phyloP scores from a whole-genome alignment of 2,797 vertebrate species.

The Anguilla marmorata region DNA sequence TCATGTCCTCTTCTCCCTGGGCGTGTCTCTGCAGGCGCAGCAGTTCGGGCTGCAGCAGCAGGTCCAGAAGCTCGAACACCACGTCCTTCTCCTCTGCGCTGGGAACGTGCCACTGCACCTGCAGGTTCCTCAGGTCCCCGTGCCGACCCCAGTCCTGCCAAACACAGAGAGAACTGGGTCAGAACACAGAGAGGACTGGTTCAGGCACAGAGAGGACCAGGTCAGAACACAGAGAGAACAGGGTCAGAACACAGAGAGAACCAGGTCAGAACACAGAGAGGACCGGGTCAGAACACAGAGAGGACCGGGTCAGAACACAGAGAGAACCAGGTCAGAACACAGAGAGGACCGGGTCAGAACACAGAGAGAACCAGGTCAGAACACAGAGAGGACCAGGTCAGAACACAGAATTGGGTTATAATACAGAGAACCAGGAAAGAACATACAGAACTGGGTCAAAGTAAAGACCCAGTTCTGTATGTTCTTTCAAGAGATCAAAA shows the following conservation, averaged over 20 bases:
- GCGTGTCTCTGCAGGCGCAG: constrained; percentile 79
- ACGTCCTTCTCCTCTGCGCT: constrained; percentile 83
- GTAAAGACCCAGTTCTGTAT: too few species aligned
- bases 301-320: background rate
- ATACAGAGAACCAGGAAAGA: too few species aligned
- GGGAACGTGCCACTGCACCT: constrained; percentile 93
- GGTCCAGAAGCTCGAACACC: constrained; percentile 85
- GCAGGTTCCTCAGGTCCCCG: constrained; percentile 88
- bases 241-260: background rate
- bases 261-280: background rate
- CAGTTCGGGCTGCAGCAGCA: constrained; percentile 93
- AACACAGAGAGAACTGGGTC: background rate
- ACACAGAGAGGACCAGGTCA: too few species aligned
- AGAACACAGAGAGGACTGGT: background rate
- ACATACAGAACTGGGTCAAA: too few species aligned
- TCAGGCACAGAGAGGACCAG: background rate
- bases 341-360: too few species aligned
- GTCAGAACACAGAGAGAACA: background rate
- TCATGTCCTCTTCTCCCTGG: constrained; percentile 85
- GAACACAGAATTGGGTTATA: too few species aligned
- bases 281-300: background rate
- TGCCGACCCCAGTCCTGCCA: constrained; percentile 94
- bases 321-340: too few species aligned
- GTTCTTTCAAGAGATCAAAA: constrained; percentile 36
- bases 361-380: too few species aligned